Percentiles rank a stretch among this genome's conserved stretches.
These are phyloP conservation scores for Corythornis cristatus DNA, from an alignment of 2,113 vertebrate species.

Conservation along the genomic window DNA sequence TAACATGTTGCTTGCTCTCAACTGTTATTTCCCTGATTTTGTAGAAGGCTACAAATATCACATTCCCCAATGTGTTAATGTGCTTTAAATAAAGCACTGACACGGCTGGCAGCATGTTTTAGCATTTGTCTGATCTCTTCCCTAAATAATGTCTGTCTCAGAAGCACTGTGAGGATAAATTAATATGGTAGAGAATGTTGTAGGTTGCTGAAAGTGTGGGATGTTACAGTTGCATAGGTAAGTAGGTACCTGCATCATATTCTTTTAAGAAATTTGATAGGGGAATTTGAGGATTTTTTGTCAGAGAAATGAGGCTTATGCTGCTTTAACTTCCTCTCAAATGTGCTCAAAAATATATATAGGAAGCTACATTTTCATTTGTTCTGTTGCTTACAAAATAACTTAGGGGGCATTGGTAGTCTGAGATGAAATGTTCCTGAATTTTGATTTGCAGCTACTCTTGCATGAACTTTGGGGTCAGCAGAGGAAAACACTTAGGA, in stretches of 20 bases:
- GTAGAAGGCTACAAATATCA: conserved; percentile 3
- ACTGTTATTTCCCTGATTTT: not conserved
- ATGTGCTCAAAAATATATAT: not conserved
- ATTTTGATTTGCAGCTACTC: not conserved
- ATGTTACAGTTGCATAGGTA: not conserved
- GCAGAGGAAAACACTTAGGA: not conserved
- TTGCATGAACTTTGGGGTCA: not conserved
- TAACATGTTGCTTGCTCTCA: not conserved
- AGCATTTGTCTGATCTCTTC: conserved; percentile 35
- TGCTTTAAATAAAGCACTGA: conserved; percentile 36
- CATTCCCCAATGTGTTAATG: conserved; percentile 1
- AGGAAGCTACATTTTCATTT: conserved; percentile 6
- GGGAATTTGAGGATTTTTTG: not conserved
- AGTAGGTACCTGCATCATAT: not conserved
- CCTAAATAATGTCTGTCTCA: conserved; percentile 18
- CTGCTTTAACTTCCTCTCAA: not conserved
- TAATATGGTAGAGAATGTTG: not conserved
- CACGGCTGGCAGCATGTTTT: conserved; percentile 40
- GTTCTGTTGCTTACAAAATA: not conserved
- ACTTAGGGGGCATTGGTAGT: not conserved
- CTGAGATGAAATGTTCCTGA: not conserved
- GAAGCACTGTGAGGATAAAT: conserved; percentile 33
- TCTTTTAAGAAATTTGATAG: not conserved
- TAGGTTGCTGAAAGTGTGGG: not conserved
- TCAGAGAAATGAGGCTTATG: not conserved